Percentiles rank a stretch among this genome's conserved stretches.
phyloP scores from a whole-genome alignment of 1,140 invertebrate species.

The Papilio polyxenes region DNA sequence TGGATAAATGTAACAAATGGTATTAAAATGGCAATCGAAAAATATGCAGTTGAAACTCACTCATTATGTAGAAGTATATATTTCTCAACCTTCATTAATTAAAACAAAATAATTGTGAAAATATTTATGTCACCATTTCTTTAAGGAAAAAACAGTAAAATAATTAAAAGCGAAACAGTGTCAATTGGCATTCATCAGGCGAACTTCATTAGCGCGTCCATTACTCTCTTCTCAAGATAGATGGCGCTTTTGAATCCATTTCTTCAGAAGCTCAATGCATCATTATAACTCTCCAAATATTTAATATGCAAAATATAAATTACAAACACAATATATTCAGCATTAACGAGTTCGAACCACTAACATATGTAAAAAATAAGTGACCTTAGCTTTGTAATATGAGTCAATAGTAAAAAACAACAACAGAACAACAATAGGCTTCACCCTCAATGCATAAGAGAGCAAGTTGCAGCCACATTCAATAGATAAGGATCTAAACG shows the following conservation, averaged over 20 bases:
- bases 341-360: not conserved
- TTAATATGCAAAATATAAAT: not conserved
- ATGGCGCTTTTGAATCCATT: constrained; percentile 3
- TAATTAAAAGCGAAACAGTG: constrained; percentile 33
- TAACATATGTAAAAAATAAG: not conserved
- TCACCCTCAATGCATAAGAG: constrained; percentile 16
- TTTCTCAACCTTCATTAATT: not conserved
- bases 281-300: not conserved
- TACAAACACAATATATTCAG: too few species aligned
- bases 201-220: constrained; percentile 36
- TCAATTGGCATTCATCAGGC: constrained; percentile 32
- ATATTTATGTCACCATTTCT: not conserved
- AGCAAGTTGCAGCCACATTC: constrained; percentile 18
- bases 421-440: constrained; percentile 17
- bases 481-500: constrained; percentile 36
- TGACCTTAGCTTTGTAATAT: not conserved
- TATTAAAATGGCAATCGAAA: not conserved
- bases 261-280: not conserved
- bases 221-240: constrained; percentile 8
- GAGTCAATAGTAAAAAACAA: constrained; percentile 8
- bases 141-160: constrained; percentile 5
- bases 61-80: too few species aligned
- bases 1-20: not conserved
- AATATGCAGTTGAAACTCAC: too few species aligned
- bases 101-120: not conserved